Percentiles rank a stretch among this genome's conserved stretches.
Evolutionary conservation across 2,797 vertebrate genomes (phyloP).

Genomic region (Myripristis murdjan): DNA sequence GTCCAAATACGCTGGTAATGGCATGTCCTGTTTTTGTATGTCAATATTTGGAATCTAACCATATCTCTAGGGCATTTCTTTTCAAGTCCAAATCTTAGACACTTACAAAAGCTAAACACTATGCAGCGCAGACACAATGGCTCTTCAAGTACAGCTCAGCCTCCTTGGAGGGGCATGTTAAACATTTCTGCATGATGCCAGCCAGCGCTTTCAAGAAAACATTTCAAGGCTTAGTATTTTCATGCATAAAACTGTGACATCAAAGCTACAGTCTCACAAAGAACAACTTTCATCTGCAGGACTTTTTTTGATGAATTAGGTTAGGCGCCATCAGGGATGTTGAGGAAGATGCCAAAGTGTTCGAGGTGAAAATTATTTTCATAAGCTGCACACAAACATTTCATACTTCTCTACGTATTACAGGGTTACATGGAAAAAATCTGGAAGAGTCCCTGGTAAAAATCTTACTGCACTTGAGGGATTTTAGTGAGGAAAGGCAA

Average conservation of each 20-base stretch:
- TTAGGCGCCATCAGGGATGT: conserved; percentile 20
- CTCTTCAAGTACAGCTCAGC: conserved; percentile 63
- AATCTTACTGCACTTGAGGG: conserved; percentile 7
- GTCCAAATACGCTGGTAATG: conserved; percentile 66
- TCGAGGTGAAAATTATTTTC: not conserved
- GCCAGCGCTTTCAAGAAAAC: conserved; percentile 41
- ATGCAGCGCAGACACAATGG: conserved; percentile 67
- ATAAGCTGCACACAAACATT: conserved; percentile 16
- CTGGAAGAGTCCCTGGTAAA: not conserved
- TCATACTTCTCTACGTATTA: not conserved
- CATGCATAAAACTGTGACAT: conserved; percentile 33
- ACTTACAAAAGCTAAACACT: conserved; percentile 63
- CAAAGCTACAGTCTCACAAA: conserved; percentile 18
- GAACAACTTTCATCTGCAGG: conserved; percentile 13
- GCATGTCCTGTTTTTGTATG: conserved; percentile 74
- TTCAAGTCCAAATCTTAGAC: conserved; percentile 74
- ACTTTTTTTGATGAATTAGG: conserved; percentile 19
- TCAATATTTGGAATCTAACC: conserved; percentile 78
- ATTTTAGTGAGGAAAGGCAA: conserved; percentile 28
- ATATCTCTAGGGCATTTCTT: conserved; percentile 74
- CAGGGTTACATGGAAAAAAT: not conserved
- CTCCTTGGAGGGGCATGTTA: conserved; percentile 55
- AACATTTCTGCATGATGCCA: conserved; percentile 49
- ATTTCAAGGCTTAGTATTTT: conserved; percentile 28
- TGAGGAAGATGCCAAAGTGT: not conserved